Base-by-base conservation (phyloP, 2,888 invertebrate species). In the Morinoia aosen region DNA sequence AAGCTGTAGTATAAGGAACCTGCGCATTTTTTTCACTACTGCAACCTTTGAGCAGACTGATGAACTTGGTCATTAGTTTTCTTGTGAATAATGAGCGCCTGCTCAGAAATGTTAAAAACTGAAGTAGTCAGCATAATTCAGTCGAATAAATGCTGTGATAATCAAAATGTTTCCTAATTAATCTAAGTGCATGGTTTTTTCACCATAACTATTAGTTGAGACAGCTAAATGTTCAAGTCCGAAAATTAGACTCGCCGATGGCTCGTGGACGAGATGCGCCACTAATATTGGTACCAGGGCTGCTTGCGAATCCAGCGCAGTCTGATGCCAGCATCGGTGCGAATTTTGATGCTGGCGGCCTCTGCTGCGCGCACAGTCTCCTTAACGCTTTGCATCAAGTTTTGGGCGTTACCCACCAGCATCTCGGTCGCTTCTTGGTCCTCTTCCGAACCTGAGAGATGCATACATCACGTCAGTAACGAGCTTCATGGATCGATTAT, bases 331-430 rank as follows among this genome's bases (percentile, higher is more conserved):
- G 99, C 99, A 97, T 98, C 98, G 0, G 99, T 99, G 96, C 99
- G 98, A 97, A 99, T 99, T 98, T 99, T 99, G 97, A 99, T 99
- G 97, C 99, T 99, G 0, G 99, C 99, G 90, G 99, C 99, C 97
- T 99, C 99, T 0, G 99, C 99, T 0, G 99, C 99, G 96, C 99
- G 98, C 91, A 99, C 99, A 0, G 99, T 99, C 97, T 99, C 99
- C 97, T 99, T 99, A 33, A 99, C 99, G 96, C 99, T 99, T 97
- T 99, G 99, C 99, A 99, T 99, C 97, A 99, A 98, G 97, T 99
- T 99, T 97, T 99, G 99, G n/a, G 99, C 99, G 97, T 99, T 99
- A 96, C 99, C 99, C 95, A 99, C 99, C 97, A 99, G 97, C 99
- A 99, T 99, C 97, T 99, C 99, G 4, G 99, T 99, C 19, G 99